A percentile compares a stretch with the other conserved stretches of the same genome.
phyloP scores from a whole-genome alignment of 2,113 vertebrate genomes.

The Mesitornis unicolor region DNA sequence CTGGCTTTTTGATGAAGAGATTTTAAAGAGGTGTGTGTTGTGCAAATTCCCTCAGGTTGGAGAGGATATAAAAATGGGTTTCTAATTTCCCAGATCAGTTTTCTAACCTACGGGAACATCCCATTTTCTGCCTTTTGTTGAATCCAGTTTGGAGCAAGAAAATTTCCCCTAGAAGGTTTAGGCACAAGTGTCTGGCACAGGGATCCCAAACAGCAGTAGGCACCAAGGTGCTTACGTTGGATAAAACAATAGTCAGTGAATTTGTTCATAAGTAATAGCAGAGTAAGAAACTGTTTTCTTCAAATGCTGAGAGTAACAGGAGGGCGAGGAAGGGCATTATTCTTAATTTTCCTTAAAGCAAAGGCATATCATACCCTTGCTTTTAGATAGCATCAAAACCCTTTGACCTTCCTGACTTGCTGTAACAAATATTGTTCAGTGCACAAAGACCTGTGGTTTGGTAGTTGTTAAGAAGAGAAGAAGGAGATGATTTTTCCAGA shows the following conservation, averaged over 20 bases:
- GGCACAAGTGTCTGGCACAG: background rate
- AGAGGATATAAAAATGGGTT: background rate
- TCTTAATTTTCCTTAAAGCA: background rate
- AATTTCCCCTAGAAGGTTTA: background rate
- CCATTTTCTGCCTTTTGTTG: background rate
- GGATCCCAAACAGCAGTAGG: background rate
- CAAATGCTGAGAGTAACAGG: background rate
- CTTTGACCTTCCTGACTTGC: background rate
- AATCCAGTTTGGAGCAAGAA: background rate
- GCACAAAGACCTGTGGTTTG: background rate
- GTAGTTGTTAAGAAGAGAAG: background rate
- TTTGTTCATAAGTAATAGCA: background rate
- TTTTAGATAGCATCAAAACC: background rate
- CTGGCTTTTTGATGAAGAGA: background rate
- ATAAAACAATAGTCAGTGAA: background rate
- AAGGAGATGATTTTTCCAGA: constrained; percentile 27
- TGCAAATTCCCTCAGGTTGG: background rate
- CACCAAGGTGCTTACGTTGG: background rate
- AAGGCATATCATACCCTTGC: background rate
- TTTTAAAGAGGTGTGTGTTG: background rate
- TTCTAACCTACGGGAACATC: background rate
- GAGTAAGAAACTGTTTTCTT: background rate
- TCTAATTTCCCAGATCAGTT: background rate
- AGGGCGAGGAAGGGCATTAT: background rate
- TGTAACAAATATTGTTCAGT: background rate